Conservation (phyloP, 1,140 invertebrate genomes). For the Vanessa atalanta region DNA sequence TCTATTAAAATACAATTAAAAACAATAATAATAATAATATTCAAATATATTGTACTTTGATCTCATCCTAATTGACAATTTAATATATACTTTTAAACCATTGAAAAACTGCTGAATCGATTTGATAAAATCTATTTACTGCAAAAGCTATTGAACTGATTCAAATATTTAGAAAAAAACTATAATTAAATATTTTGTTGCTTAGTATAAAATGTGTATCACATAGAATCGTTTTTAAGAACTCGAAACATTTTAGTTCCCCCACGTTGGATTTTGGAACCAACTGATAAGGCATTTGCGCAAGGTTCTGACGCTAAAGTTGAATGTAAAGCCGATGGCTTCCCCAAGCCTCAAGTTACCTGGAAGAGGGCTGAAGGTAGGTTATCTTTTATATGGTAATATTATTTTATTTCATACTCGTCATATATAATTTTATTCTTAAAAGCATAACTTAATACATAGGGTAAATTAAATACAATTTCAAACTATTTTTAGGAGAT, state of each 20-base stretch:
- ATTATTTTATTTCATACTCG: neutral
- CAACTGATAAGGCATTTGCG: slow-evolving; percentile 96
- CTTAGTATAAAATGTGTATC: neutral
- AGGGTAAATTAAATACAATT: neutral
- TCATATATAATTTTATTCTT: neutral
- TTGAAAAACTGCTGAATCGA: slow-evolving; percentile 7
- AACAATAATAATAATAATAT: too few species aligned
- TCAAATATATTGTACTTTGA: neutral
- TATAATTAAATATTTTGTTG: neutral
- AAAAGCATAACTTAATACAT: too few species aligned
- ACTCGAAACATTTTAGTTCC: slow-evolving; percentile 86
- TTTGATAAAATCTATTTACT: neutral
- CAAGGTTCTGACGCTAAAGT: slow-evolving; percentile 95
- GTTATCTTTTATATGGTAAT: slow-evolving; percentile 19
- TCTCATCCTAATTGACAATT: neutral
- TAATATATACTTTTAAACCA: neutral
- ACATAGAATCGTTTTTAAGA: slow-evolving; percentile 7
- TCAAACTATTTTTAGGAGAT: slow-evolving; percentile 83
- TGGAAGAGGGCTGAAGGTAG: slow-evolving; percentile 97
- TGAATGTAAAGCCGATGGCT: slow-evolving; percentile 97
- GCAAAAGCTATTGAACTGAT: slow-evolving; percentile 8
- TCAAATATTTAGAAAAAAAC: neutral
- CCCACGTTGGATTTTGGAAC: slow-evolving; percentile 97
- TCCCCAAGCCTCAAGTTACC: slow-evolving; percentile 94
- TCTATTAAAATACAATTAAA: too few species aligned